Base-by-base conservation (phyloP, 2,797 vertebrate species). In the Adrianichthys oophorus region DNA sequence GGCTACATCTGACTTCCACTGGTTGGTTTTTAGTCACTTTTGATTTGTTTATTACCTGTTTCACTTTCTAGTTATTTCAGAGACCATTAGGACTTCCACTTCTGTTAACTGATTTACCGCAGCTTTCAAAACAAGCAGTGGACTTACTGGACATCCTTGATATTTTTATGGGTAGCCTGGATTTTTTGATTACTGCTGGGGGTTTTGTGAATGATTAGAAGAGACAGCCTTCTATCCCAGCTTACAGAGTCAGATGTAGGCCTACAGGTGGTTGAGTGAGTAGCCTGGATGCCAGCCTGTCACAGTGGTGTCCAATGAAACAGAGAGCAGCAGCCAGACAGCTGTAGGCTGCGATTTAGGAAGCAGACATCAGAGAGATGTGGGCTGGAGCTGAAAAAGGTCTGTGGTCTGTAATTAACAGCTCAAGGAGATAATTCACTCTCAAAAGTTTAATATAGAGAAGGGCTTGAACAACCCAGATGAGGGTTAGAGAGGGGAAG, bases 311-410 rank as follows among this genome's bases (percentile, higher is more conserved):
- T 10, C 14, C 79, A 73, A 76, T 59, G 47, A 75, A 65, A 84
- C 56, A 62, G 52, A 45, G 55, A 63, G 71, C 46, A 3, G 78
- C 57, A 76, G 84, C 72, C 7, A 15, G 48, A 56, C 83, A 85
- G 80, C 81, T 76, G 83, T 15, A 18, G 48, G 72, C 74, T 15
- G 73, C 66, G 64, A 72, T 82, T 84, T 67, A 76, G 70, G 62
- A 76, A 58, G 56, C 60, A 56, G 68, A 66, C 63, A 76, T 66
- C 60, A 59, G 67, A 52, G 62, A 56, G 44, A 48, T 23, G 16
- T 3, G n/a, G 7, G 37, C 41, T 14, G 40, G 41, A 15, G 2
- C 23, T 48, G 41, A 56, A 48, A 44, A 58, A 62, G 29, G 51
- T 45, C 21, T 5, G n/a, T 0, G 48, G 26, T 45, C 47, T 15